A percentile compares a stretch with the other conserved stretches of the same genome.
phyloP scores from a whole-genome alignment of 1,140 invertebrate species.

The Heterodera carotae region DNA sequence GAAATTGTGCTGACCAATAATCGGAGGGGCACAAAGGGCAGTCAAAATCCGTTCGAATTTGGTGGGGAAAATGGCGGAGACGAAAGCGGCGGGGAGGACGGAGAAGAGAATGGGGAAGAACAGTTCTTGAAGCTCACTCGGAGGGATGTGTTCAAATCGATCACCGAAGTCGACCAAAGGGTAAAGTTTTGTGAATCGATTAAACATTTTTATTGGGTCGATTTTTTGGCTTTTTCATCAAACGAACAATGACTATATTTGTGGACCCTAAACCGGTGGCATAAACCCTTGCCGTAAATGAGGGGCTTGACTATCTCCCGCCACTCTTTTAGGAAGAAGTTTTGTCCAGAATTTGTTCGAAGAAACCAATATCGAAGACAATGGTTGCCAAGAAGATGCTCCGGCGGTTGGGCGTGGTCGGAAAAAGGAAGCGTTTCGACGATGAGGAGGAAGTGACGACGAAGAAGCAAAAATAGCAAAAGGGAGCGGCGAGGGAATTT shows the following conservation, averaged over 20 bases:
- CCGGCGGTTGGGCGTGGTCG: constrained; percentile 40
- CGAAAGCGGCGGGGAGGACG: no score
- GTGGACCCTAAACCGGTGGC: no score
- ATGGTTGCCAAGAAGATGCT: constrained; percentile 52
- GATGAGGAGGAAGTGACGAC: constrained; percentile 39
- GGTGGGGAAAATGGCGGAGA: constrained; percentile 37
- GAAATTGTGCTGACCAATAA: constrained; percentile 2
- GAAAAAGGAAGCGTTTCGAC: constrained; percentile 53
- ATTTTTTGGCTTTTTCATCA: no score
- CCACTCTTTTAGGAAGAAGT: constrained; percentile 48
- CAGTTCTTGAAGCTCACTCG: constrained; percentile 53
- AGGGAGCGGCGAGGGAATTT: constrained; percentile 4
- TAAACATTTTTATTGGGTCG: no score
- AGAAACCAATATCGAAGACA: constrained; percentile 52
- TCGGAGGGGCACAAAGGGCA: not conserved
- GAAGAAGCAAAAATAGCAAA: constrained; percentile 4
- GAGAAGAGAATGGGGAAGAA: constrained; percentile 41
- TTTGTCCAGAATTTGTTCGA: constrained; percentile 29
- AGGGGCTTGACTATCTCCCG: no score
- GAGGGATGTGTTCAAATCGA: constrained; percentile 51
- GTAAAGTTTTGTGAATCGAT: no score
- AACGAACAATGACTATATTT: no score
- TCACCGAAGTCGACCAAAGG: constrained; percentile 20
- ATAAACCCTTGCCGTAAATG: no score
- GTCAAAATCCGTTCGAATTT: constrained; percentile 14